A percentile compares a stretch with the other conserved stretches of the same genome.
phyloP scores from a whole-genome alignment of 2,888 invertebrate genomes.

The Acheta domesticus region DNA sequence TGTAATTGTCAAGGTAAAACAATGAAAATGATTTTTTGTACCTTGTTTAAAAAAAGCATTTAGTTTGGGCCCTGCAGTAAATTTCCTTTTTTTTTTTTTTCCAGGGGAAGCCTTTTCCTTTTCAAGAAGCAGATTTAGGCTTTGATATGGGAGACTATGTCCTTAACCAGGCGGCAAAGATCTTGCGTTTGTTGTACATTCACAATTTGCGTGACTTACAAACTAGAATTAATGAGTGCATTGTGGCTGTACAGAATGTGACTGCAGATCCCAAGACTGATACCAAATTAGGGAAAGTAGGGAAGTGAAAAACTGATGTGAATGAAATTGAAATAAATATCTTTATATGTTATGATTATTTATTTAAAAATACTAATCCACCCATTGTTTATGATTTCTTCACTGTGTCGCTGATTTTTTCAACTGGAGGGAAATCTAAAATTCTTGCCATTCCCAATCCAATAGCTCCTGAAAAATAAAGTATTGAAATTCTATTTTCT shows the following conservation, averaged over 20 bases:
- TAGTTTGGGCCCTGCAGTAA: too few species aligned
- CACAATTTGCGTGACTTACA: constrained; percentile 83
- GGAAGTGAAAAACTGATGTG: constrained; percentile 51
- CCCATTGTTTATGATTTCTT: neutral
- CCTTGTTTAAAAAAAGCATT: neutral
- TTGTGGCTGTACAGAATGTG: constrained; percentile 85
- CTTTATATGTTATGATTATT: neutral
- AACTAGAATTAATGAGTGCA: constrained; percentile 88
- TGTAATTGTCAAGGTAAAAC: constrained; percentile 49
- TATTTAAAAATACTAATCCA: neutral
- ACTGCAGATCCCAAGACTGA: constrained; percentile 98
- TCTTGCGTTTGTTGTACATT: constrained; percentile 75
- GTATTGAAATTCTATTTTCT: neutral
- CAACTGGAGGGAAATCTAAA: constrained; percentile 48
- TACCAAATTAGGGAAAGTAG: constrained; percentile 89
- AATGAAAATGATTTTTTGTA: constrained; percentile 18
- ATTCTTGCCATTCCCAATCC: constrained; percentile 59
- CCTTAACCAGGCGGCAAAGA: constrained; percentile 69
- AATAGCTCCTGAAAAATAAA: constrained; percentile 52
- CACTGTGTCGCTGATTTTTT: constrained; percentile 6
- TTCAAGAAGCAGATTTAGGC: constrained; percentile 64
- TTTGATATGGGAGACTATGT: constrained; percentile 63
- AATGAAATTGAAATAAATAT: neutral
- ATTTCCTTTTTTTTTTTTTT: constrained; percentile 40
- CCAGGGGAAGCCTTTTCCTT: constrained; percentile 66